Evolutionary conservation across 2,888 invertebrate genomes (phyloP).

Genomic region (Lasioglossum malachurum): DNA sequence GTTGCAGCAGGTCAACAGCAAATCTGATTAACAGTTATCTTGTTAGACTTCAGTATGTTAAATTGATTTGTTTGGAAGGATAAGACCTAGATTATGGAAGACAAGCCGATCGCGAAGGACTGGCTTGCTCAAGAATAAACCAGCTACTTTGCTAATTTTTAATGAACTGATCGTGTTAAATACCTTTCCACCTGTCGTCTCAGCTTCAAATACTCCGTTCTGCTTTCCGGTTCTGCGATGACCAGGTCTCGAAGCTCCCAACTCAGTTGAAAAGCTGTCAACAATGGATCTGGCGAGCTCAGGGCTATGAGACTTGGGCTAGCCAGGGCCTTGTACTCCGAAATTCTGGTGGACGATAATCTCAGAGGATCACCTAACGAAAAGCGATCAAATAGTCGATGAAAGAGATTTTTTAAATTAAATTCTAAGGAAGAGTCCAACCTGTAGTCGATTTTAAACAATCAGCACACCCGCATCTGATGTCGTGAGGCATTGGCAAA

Average conservation of each 20-base stretch:
- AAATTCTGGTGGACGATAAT: slow-evolving; percentile 95
- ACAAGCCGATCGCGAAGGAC: not conserved
- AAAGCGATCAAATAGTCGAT: not conserved
- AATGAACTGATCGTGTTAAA: not conserved
- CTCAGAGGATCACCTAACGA: slow-evolving; percentile 88
- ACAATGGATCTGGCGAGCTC: slow-evolving; percentile 95
- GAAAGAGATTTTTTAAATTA: not conserved
- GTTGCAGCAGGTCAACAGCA: slow-evolving; percentile 95
- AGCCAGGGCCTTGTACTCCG: slow-evolving; percentile 96
- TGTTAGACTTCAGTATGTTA: not conserved
- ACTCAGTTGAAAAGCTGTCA: slow-evolving; percentile 97
- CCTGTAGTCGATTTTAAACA: slow-evolving; percentile 91
- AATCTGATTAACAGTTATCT: slow-evolving; percentile 85
- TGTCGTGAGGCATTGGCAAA: slow-evolving; percentile 95
- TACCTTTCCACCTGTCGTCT: slow-evolving; percentile 92
- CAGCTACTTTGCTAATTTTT: too few relatives aligned
- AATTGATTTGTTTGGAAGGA: not conserved
- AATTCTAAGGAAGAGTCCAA: slow-evolving; percentile 31
- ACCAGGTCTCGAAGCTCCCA: slow-evolving; percentile 97
- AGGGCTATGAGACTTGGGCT: slow-evolving; percentile 97
- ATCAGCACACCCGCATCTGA: slow-evolving; percentile 95
- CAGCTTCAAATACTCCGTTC: slow-evolving; percentile 94
- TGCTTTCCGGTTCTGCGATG: slow-evolving; percentile 97
- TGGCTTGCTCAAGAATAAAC: too few relatives aligned
- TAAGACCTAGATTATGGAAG: not conserved